Evolutionary conservation across 1,140 invertebrate species (phyloP), one percentile per base, ranked within the genome.

Genomic region (Orussus abietinus): DNA sequence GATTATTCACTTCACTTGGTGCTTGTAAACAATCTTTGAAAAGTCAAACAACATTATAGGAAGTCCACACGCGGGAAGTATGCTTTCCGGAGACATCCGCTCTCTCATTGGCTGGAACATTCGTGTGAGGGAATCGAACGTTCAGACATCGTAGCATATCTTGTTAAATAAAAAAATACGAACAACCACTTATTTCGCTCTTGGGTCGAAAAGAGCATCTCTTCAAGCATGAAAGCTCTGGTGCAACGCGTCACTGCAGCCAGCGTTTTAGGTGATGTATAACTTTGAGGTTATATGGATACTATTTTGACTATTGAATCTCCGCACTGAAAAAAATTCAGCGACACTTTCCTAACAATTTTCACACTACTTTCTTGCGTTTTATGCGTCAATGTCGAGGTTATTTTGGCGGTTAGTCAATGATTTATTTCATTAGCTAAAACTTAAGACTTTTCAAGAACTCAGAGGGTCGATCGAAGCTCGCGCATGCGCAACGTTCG

Each of bases 221-320:
- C n/a, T n/a, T n/a, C n/a, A n/a, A n/a, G n/a, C n/a, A 86, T 86
- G 84, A 82, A 80, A 67, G 84, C 80, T n/a, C 63, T 88, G 45
- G 79, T 89, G 49, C 86, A 89, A 67, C 70, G 85, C 36, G 86
- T 88, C 22, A 77, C 75, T 33, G 78, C 80, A 54, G 85, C 85
- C 15, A 85, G 79, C 59, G 85, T 88, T 26, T 75, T 78, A 61
- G 85, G 85, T 87, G 75, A 66, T 11, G 40, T 38, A 42, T 15
- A 14, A 17, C 40, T n/a, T 32, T 49, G 2, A 43, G 34, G 44
- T 46, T 55, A 49, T 37, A 43, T 33, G 34, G 47, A 38, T 9
- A 36, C 42, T 35, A 26, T 19, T 41, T 48, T 48, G 50, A 48
- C 38, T 42, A 18, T 22, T 13, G 36, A 38, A 13, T 37, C 7